phyloP scores from a whole-genome alignment of 2,797 vertebrate genomes.

The Sternotherus odoratus region DNA sequence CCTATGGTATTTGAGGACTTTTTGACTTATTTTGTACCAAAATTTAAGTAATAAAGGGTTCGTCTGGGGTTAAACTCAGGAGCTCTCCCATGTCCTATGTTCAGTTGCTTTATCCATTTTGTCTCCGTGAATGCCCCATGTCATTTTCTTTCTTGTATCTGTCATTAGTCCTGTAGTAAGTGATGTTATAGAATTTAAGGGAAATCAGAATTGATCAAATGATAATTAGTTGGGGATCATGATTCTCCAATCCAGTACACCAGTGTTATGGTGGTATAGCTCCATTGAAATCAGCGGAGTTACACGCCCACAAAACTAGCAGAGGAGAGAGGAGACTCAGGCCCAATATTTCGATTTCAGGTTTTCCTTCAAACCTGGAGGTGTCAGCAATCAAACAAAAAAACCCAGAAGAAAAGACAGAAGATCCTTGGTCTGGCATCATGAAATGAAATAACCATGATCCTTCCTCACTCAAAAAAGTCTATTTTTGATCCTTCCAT shows the following conservation, averaged over 20 bases:
- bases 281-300: background rate
- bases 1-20: constrained; percentile 29
- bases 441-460: constrained; percentile 25
- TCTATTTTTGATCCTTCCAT: constrained; percentile 3
- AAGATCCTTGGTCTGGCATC: background rate
- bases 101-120: constrained; percentile 32
- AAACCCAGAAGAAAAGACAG: background rate
- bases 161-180: background rate
- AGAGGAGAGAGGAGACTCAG: background rate
- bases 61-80: constrained; percentile 24
- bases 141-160: constrained; percentile 36
- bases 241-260: background rate
- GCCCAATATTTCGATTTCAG: constrained; percentile 12
- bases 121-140: background rate
- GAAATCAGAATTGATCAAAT: constrained; percentile 36
- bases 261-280: background rate
- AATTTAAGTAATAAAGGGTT: constrained; percentile 61
- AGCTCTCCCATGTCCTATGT: constrained; percentile 1
- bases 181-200: background rate
- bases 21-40: constrained; percentile 59
- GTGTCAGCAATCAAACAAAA: background rate
- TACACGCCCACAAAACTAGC: background rate
- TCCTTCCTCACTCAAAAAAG: background rate
- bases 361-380: constrained; percentile 28
- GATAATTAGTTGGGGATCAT: background rate